phyloP scores from a whole-genome alignment of 1,140 invertebrate species.

The Branchinecta lynchi region DNA sequence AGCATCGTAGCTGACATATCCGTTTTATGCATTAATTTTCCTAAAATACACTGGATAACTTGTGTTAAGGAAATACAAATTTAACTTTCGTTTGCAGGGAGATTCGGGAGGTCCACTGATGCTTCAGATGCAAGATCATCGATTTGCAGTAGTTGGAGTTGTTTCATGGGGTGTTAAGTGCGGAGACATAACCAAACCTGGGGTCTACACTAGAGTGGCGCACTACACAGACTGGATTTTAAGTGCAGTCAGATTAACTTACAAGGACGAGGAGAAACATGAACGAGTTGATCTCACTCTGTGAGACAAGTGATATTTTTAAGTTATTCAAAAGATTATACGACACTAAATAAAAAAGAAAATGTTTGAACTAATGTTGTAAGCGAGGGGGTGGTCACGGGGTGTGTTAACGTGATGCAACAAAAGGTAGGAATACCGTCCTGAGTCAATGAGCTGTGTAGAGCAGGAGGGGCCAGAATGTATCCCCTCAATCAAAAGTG shows the following conservation, averaged over 20 bases:
- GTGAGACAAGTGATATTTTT: no score
- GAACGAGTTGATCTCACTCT: no score
- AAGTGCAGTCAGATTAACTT: constrained; percentile 13
- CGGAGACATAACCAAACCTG: constrained; percentile 46
- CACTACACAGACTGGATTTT: constrained; percentile 20
- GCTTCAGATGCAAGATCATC: constrained; percentile 45
- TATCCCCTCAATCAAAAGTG: no score
- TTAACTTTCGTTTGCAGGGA: constrained; percentile 38
- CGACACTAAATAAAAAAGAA: no score
- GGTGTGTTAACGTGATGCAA: no score
- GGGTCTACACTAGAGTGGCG: constrained; percentile 44
- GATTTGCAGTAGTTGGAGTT: constrained; percentile 61
- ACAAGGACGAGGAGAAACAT: not conserved
- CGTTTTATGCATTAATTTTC: constrained; percentile 7
- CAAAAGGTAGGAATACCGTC: no score
- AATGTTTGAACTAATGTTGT: no score
- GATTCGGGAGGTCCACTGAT: constrained; percentile 69
- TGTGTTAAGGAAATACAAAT: not conserved
- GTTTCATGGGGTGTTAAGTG: constrained; percentile 63
- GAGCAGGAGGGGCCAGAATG: no score
- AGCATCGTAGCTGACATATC: no score
- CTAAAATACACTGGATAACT: not conserved
- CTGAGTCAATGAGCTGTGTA: no score
- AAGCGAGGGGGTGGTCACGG: no score
- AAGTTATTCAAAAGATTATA: no score